Conservation (phyloP, 2,888 invertebrate genomes). For the Sinelater perroti region DNA sequence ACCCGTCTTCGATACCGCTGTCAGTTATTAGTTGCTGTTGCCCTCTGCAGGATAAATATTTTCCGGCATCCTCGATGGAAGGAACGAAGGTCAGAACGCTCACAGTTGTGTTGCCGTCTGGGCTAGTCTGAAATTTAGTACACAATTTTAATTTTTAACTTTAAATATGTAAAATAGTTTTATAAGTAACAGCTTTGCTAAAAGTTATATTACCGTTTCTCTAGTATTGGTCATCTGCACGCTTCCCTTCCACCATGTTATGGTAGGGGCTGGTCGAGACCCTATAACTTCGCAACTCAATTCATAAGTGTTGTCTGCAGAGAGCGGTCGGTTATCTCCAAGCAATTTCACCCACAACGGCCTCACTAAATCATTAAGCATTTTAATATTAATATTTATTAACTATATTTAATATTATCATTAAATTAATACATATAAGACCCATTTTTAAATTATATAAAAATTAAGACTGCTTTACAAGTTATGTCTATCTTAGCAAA, state of each 20-base stretch:
- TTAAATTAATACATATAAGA: too few relatives aligned
- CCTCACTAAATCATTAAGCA: slow-evolving; percentile 71
- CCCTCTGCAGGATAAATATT: slow-evolving; percentile 78
- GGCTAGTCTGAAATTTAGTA: slow-evolving; percentile 62
- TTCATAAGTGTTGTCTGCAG: slow-evolving; percentile 76
- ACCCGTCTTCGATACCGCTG: slow-evolving; percentile 79
- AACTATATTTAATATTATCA: too few relatives aligned
- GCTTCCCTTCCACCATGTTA: slow-evolving; percentile 82
- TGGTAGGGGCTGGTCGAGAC: slow-evolving; percentile 77
- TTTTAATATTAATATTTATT: background rate
- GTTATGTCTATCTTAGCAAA: too few relatives aligned
- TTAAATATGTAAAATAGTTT: too few relatives aligned
- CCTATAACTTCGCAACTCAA: slow-evolving; percentile 78
- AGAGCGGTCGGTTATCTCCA: slow-evolving; percentile 75
- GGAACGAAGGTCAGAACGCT: slow-evolving; percentile 81
- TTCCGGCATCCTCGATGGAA: slow-evolving; percentile 81
- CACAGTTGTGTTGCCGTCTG: slow-evolving; percentile 79
- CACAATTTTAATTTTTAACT: background rate
- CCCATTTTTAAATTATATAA: too few relatives aligned
- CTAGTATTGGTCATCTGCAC: slow-evolving; percentile 71
- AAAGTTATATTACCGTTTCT: slow-evolving; percentile 64
- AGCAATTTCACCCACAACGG: slow-evolving; percentile 75
- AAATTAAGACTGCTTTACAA: too few relatives aligned
- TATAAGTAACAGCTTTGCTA: background rate
- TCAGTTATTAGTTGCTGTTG: slow-evolving; percentile 79